Base-by-base conservation (phyloP, 2,113 vertebrate genomes). In the Haplochromis vanheusdeni region DNA sequence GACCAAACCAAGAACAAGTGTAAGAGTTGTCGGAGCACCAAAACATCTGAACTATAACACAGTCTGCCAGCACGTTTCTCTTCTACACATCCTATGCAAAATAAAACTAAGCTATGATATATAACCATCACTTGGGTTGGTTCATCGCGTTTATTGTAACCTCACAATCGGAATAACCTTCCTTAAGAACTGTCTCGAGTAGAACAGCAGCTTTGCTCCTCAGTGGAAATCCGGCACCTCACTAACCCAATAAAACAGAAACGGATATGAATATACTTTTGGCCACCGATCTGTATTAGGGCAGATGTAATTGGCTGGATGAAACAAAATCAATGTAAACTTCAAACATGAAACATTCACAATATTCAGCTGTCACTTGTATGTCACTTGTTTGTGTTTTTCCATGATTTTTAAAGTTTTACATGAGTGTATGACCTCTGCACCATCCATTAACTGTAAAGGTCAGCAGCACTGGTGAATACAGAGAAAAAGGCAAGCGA, bases 401-500 rank as follows among this genome's bases (percentile, higher is more conserved):
- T 13, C 52, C 35, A 40, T 58, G 23, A 40, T 16, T 7, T 17
- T 26, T 19, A 6, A 56, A 23, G 40, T 26, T 12, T n/a, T 5
- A 28, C 8, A 45, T 3, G 40, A 55, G 21, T 60, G 21, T 52
- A 5, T 35, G 16, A 75, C 16, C 68, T 40, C 23, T 86, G 81
- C 81, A 91, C 85, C 65, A 65, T 52, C 3, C 10, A 7, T 35
- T 1, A 26, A 23, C 26, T 56, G 58, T 23, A 9, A 87, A 80
- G 86, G 52, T 85, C 82, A 62, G 84, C 56, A 90, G 84, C 87
- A 51, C 77, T 1, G 42, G 14, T 52, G 83, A 86, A 51, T 14
- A 83, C 31, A 80, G 65, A 77, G 49, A 62, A 62, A 90, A 88
- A 89, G 91, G 87, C 85, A 80, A 31, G 52, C 35, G 70, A 56